These are phyloP conservation scores for Heliconius erato DNA, from an alignment of 2,888 invertebrate genomes.

Conservation along the genomic window DNA sequence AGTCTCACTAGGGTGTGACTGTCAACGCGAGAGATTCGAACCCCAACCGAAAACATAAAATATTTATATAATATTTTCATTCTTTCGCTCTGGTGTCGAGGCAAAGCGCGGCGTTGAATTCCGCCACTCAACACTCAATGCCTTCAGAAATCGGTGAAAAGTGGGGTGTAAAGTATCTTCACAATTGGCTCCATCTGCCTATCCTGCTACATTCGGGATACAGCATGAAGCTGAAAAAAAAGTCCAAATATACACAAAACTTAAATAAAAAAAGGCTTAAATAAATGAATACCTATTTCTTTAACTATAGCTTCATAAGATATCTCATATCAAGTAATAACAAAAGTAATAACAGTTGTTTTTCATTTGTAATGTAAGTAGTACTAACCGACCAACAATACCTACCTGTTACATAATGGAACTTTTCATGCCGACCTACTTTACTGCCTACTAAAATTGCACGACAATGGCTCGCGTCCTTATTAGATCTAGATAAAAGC, in stretches of 20 bases:
- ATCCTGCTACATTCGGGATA: too few species aligned
- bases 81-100: too few species aligned
- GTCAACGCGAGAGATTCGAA: too few species aligned
- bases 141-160: too few species aligned
- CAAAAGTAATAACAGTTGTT: neutral
- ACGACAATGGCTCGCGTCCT: slow-evolving; percentile 21
- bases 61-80: too few species aligned
- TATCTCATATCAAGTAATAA: neutral
- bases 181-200: too few species aligned
- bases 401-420: slow-evolving; percentile 30
- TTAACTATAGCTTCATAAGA: neutral
- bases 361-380: slow-evolving; percentile 14
- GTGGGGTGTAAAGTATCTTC: too few species aligned
- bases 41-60: too few species aligned
- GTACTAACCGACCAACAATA: slow-evolving; percentile 1
- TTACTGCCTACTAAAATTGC: slow-evolving; percentile 24
- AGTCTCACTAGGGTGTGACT: too few species aligned
- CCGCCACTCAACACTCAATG: too few species aligned
- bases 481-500: slow-evolving; percentile 28
- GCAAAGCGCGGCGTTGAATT: too few species aligned
- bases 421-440: slow-evolving; percentile 25
- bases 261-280: neutral
- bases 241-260: neutral
- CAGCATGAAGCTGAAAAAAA: too few species aligned
- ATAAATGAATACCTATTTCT: neutral